phyloP scores from a whole-genome alignment of 2,113 vertebrate genomes.

The Struthio camelus region DNA sequence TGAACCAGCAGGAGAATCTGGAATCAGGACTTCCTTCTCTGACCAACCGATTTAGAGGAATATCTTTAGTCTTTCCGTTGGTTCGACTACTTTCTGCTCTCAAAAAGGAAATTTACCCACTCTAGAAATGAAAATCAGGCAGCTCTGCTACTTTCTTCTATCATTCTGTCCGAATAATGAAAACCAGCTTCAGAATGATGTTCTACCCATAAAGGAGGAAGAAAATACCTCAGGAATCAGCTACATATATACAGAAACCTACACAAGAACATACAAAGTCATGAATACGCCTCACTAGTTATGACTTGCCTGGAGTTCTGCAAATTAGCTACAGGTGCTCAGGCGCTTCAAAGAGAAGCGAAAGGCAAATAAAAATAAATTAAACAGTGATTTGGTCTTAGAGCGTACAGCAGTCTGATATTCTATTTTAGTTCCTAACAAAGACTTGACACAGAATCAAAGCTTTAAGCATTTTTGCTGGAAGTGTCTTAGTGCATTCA shows the following conservation, averaged over 20 bases:
- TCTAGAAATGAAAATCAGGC: not conserved
- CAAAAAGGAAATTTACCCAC: not conserved
- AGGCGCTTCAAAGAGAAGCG: not conserved
- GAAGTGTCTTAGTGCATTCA: not conserved
- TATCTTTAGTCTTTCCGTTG: not conserved
- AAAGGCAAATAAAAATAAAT: not conserved
- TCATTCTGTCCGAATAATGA: not conserved
- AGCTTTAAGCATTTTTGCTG: not conserved
- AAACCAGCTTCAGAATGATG: fast-evolving
- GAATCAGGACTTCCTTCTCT: not conserved
- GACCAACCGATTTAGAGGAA: not conserved
- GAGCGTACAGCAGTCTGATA: not conserved
- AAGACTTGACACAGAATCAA: not conserved
- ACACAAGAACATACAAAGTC: fast-evolving
- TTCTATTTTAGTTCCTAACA: not conserved
- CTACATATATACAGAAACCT: fast-evolving
- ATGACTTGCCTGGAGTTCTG: not conserved
- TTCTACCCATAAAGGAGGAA: not conserved
- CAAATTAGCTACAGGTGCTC: not conserved
- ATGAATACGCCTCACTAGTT: not conserved
- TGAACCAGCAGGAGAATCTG: not conserved
- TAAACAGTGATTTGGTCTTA: not conserved
- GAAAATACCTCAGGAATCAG: not conserved
- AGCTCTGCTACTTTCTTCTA: not conserved
- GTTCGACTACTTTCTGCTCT: not conserved